Conservation (phyloP, 2,888 invertebrate species). For the Vandiemenella viatica region DNA sequence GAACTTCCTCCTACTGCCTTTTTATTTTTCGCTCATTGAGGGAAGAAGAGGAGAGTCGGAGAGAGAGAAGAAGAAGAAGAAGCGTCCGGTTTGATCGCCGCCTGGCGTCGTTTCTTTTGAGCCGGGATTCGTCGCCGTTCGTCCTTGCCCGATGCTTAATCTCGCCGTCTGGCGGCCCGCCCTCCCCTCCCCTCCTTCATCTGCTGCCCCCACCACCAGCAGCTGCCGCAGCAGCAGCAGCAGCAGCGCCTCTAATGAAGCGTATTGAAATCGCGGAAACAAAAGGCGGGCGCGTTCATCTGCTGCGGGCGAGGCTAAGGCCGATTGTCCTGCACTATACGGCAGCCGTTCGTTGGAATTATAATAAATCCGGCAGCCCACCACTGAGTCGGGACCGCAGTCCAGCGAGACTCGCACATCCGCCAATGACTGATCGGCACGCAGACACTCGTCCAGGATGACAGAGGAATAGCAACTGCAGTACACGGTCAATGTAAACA, state of each 20-base stretch:
- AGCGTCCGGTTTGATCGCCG: neutral
- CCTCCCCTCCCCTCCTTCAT: neutral
- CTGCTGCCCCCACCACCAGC: conserved; percentile 1
- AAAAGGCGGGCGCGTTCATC: conserved; percentile 1
- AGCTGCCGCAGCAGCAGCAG: too few relatives aligned
- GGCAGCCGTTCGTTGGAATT: neutral
- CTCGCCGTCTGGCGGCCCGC: neutral
- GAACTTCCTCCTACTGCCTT: too few relatives aligned
- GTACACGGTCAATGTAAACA: too few relatives aligned
- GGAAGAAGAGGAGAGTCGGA: neutral
- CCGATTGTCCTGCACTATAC: too few relatives aligned
- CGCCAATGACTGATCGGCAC: too few relatives aligned
- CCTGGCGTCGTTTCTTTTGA: too few relatives aligned
- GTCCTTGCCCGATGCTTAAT: neutral
- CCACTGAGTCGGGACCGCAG: neutral
- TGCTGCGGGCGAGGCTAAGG: neutral
- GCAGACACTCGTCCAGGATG: too few relatives aligned
- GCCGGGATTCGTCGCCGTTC: too few relatives aligned
- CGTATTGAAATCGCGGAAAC: conserved; percentile 8
- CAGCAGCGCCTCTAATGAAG: conserved; percentile 9
- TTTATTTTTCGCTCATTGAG: too few relatives aligned
- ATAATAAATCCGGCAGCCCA: conserved; percentile 4
- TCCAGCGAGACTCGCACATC: too few relatives aligned
- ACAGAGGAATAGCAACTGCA: too few relatives aligned
- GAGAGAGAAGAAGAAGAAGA: neutral